Evolutionary conservation across 2,797 vertebrate genomes (phyloP).

Genomic region (Centroberyx gerrardi): DNA sequence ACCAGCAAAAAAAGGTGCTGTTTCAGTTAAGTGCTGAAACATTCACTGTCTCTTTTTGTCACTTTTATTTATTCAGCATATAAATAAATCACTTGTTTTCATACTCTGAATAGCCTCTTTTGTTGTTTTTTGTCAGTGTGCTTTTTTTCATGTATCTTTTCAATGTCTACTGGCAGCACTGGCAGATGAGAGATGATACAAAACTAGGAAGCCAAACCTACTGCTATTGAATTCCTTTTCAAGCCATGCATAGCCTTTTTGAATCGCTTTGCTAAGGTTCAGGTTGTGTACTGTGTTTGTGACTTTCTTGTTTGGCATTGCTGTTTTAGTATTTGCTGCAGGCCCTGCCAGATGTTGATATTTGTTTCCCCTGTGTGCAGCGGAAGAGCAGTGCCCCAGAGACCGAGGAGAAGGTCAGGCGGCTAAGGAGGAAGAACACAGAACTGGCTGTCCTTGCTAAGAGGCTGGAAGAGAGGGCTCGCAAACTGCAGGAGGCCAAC

Average conservation of each 20-base stretch:
- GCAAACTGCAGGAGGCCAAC: conserved; percentile 97
- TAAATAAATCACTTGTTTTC: no score
- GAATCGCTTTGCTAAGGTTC: no score
- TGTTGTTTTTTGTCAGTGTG: not conserved
- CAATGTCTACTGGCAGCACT: not conserved
- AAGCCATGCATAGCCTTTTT: not conserved
- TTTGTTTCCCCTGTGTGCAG: conserved; percentile 78
- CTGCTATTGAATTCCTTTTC: not conserved
- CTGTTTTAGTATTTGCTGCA: conserved; percentile 40
- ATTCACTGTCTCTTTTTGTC: not conserved
- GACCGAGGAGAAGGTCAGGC: conserved; percentile 97
- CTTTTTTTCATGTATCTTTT: not conserved
- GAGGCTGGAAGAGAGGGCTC: conserved; percentile 95
- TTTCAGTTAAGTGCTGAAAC: conserved; percentile 7
- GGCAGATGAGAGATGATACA: conserved; percentile 1
- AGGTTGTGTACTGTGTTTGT: conserved; percentile 4
- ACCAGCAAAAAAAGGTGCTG: not conserved
- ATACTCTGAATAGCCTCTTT: not conserved
- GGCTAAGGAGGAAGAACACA: conserved; percentile 95
- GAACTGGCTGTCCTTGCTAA: conserved; percentile 97
- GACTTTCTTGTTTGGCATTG: conserved; percentile 26
- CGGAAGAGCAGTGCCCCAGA: conserved; percentile 96
- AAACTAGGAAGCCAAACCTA: not conserved
- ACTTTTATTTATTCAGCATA: no score
- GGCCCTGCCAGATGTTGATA: conserved; percentile 48